Base-by-base conservation (phyloP, 2,888 invertebrate genomes). In the Polyommatus icarus region DNA sequence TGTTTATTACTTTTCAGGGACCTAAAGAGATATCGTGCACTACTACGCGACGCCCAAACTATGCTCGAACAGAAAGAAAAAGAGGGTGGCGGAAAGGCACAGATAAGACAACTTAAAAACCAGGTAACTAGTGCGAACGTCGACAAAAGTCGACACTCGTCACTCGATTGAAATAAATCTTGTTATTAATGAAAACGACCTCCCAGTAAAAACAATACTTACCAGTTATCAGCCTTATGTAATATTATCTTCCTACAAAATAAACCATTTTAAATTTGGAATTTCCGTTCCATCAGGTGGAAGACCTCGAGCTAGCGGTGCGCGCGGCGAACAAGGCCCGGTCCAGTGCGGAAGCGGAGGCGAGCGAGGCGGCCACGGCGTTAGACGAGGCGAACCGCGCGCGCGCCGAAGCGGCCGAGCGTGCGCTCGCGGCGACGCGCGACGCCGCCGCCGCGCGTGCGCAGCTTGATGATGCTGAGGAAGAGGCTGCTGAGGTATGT, bases 381-480 rank as follows among this genome's bases (percentile, higher is more conserved):
- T 93, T 99, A 10, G 99, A 99, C 79, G 98, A 98, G 87, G 95
- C 97, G 0, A 95, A 95, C 61, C 94, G 97, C 79, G 95, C 96
- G 46, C 95, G 96, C 79, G 95, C 95, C 82, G 98, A 98, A 82
- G 97, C 97, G 0, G 98, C 99, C 82, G 98, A 98, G 82, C 95
- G 97, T 5, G 93, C 93, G 24, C 83, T 89, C n/a, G 61, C 87
- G 0, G 95, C 97, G 2, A 95, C 96, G 78, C 92, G 99, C 8
- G 98, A 99, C 88, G 96, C 97, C 20, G 95, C 96, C 24, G 98
- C 98, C 78, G 92, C 98, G 18, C 95, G 98, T 82, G 96, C 97
- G 10, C 97, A 97, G 88, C 94, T 98, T 20, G 99, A 99, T 85
- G 99, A 99, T 87, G 98, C 98, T 76, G 99, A 99, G 88, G 99